Conservation (phyloP, 2,113 vertebrate genomes). For the Corynorhinus townsendii region DNA sequence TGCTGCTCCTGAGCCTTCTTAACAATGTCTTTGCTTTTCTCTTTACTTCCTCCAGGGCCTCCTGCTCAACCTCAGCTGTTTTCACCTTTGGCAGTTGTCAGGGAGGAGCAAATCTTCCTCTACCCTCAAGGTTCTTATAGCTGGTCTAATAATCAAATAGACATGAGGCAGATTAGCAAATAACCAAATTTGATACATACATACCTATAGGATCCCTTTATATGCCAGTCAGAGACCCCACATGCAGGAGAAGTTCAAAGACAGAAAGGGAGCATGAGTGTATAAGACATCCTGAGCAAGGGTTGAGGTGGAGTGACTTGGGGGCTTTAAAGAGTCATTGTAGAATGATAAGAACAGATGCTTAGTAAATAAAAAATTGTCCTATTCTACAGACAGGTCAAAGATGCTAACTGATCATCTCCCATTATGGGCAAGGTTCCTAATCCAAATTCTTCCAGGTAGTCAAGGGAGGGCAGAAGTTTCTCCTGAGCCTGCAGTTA, state of each 20-base stretch:
- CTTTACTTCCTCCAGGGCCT: not conserved
- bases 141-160: not conserved
- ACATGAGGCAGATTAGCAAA: not conserved
- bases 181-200: not conserved
- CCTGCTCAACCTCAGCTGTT: not conserved
- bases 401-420: not conserved
- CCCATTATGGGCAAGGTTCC: not conserved
- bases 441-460: not conserved
- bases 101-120: not conserved
- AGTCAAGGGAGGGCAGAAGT: too few species aligned
- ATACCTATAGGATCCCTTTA: not conserved
- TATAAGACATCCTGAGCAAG: not conserved
- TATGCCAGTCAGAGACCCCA: not conserved
- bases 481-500: too few species aligned
- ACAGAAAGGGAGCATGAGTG: not conserved
- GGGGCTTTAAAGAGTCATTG: not conserved
- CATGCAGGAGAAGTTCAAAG: not conserved
- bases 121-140: not conserved
- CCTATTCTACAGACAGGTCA: not conserved
- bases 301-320: not conserved
- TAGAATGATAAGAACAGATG: not conserved
- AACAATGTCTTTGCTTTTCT: not conserved
- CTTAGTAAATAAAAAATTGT: not conserved
- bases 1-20: not conserved
- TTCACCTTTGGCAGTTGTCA: not conserved